Base-by-base conservation (phyloP, 2,888 invertebrate species). In the Phytoseiulus persimilis region DNA sequence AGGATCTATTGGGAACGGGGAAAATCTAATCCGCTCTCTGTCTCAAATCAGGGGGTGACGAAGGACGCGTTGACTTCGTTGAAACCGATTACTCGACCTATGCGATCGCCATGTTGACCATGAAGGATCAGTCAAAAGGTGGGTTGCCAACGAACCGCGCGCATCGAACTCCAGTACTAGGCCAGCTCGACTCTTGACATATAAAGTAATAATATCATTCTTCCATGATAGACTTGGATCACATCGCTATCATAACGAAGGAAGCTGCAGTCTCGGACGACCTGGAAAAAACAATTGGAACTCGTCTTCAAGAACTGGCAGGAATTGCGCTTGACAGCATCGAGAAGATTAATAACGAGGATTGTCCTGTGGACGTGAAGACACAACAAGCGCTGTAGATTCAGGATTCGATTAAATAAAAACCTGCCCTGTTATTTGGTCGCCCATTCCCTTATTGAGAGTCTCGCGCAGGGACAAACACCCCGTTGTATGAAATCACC, bases 281-380 rank as follows among this genome's bases (percentile, higher is more conserved):
- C 3, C 0, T 87, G 32, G 45, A 33, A 9, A 33, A 45, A 28
- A 87, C 32, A 14, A 45, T 87, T 6, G 32, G 87, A 33, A 1
- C 32, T 0, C 32, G 32, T 28, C 32, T 87, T 28, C 32, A 0
- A 23, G 87, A 33, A 33, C 87, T 87, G 14, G 87, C 39, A 9
- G 32, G 39, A 6, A 23, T 39, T 28, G 3, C 87, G 33, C 87
- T 87, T 5, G 31, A 31, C 0, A 45, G 45, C 32, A 87, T 33
- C n/a, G 87, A 87, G 33, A n/a, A 87, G 31, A 33, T 87, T 11
- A 87, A 87, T 39, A 87, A 87, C 33, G 87, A 87, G 45, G 31
- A 87, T 33, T 87, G 87, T 14, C 87, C 87, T 6, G 32, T 87
- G 39, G 32, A 87, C 45, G 23, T 33, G 32, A 87, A 33, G 39